phyloP scores from a whole-genome alignment of 2,797 vertebrate species.

The Paedocypris micromegethes region DNA sequence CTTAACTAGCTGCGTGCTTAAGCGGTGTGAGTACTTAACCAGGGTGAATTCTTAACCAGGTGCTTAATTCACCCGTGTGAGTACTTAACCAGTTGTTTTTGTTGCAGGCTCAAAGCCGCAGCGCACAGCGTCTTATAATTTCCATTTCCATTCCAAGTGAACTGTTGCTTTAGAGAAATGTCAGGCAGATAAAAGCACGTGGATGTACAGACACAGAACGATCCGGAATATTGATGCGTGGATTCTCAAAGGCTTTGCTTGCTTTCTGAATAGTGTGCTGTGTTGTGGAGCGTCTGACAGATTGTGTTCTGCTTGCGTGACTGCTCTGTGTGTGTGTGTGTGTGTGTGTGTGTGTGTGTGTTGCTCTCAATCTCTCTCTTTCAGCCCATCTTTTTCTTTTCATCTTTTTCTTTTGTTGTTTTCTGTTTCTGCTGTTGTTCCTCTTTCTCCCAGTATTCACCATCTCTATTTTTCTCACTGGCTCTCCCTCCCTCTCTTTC shows the following conservation, averaged over 20 bases:
- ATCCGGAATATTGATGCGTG: conserved; percentile 5
- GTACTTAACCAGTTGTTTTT: no score
- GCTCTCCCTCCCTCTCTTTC: conserved; percentile 2
- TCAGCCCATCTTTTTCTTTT: not conserved
- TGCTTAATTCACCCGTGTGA: no score
- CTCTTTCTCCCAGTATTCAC: no score
- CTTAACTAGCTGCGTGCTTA: no score
- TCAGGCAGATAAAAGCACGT: not conserved
- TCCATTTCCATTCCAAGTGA: conserved; percentile 1
- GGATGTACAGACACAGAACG: not conserved
- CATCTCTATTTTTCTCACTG: no score
- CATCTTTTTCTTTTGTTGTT: no score
- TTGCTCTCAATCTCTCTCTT: not conserved
- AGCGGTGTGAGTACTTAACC: no score
- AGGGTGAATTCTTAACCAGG: no score
- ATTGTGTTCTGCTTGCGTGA: conserved; percentile 42
- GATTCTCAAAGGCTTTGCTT: conserved; percentile 28
- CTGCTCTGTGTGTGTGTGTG: conserved; percentile 22
- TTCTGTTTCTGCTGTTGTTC: no score
- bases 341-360: conserved; percentile 11
- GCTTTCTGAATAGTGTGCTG: conserved; percentile 10
- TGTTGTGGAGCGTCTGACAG: conserved; percentile 32
- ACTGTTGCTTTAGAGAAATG: not conserved
- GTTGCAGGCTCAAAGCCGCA: no score
- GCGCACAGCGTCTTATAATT: not conserved